Conservation (phyloP, 2,888 invertebrate species). For the Strigamia maritima region DNA sequence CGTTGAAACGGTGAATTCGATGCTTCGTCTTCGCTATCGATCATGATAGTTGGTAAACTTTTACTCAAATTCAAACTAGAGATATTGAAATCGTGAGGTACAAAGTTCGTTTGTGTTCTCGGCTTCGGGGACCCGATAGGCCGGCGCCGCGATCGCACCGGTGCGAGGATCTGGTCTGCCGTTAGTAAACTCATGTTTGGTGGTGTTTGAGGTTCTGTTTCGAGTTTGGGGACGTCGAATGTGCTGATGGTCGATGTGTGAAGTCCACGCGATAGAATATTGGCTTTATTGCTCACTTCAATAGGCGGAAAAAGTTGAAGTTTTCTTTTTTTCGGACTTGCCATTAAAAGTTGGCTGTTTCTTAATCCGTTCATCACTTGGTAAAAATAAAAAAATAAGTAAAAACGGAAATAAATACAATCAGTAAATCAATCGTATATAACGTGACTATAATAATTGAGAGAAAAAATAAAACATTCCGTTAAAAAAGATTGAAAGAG, state of each 20-base stretch:
- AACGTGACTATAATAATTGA: too few relatives aligned
- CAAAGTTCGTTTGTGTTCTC: not conserved
- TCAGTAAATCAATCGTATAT: not conserved
- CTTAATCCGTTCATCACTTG: not conserved
- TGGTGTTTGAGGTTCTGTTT: not conserved
- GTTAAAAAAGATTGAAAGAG: not conserved
- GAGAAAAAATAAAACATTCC: too few relatives aligned
- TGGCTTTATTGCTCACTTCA: constrained; percentile 32
- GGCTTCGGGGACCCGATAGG: not conserved
- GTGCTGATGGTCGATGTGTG: not conserved
- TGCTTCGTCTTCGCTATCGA: not conserved
- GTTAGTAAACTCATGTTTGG: not conserved
- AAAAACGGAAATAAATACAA: not conserved
- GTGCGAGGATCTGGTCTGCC: not conserved
- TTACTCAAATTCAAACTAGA: not conserved
- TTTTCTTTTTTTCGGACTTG: constrained; percentile 25
- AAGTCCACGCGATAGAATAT: not conserved
- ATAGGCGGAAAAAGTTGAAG: constrained; percentile 34
- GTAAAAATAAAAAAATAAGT: not conserved
- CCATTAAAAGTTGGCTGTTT: not conserved
- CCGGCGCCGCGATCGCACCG: not conserved
- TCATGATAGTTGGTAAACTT: not conserved
- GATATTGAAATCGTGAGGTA: not conserved
- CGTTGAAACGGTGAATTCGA: not conserved
- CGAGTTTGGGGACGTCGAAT: not conserved